Evolutionary conservation across 92 coral and sea anemone genomes (phyloP).

Genomic region (Epizoanthus rinbou): DNA sequence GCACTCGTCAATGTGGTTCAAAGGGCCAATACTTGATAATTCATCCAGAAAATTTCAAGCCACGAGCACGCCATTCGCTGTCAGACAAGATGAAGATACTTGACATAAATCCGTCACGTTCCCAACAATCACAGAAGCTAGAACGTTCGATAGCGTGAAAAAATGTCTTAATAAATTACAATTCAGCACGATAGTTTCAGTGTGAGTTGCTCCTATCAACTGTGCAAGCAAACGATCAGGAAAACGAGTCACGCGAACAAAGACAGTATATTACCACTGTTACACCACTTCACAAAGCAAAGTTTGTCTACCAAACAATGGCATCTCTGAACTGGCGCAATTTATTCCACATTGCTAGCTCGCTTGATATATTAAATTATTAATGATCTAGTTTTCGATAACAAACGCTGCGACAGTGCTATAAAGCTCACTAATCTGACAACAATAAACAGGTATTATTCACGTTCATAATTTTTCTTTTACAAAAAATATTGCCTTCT

Average conservation of each 20-base stretch:
- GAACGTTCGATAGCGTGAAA: constrained; percentile 42
- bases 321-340: neutral
- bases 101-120: constrained; percentile 20
- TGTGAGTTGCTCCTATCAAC: neutral
- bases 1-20: neutral
- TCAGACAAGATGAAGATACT: neutral
- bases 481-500: neutral
- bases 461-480: neutral
- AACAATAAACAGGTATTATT: constrained; percentile 16
- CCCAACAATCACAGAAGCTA: neutral
- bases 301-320: constrained; percentile 16
- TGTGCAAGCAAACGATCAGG: neutral
- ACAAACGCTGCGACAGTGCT: constrained; percentile 9
- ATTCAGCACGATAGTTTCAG: constrained; percentile 3
- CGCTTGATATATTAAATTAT: constrained; percentile 23
- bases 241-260: constrained; percentile 42
- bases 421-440: neutral
- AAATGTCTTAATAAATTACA: neutral
- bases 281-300: constrained; percentile 16
- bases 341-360: constrained; percentile 1
- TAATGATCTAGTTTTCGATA: constrained; percentile 30
- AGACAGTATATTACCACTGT: neutral
- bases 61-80: neutral
- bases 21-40: constrained; percentile 37
- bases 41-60: neutral